Conservation (phyloP, 2,797 vertebrate species). For the Microhierax caerulescens region DNA sequence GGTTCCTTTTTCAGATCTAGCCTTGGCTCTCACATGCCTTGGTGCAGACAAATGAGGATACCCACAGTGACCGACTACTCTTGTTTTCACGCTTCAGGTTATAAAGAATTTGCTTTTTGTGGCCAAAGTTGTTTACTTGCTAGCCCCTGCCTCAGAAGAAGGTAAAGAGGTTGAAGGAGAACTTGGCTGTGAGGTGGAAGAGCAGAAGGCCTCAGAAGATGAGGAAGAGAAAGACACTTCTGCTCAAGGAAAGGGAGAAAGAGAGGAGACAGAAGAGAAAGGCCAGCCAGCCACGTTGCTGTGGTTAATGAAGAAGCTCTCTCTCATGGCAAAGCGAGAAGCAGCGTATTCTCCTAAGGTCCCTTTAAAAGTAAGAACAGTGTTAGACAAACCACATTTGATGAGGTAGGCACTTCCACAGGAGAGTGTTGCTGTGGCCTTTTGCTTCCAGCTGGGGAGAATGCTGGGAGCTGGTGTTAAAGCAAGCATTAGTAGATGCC, state of each 20-base stretch:
- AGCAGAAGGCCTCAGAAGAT: not conserved
- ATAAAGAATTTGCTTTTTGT: slow-evolving; percentile 95
- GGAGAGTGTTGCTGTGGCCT: not conserved
- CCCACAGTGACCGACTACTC: not conserved
- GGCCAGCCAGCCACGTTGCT: slow-evolving; percentile 80
- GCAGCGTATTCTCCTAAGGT: slow-evolving; percentile 89
- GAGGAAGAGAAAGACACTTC: not conserved
- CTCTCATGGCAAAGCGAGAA: slow-evolving; percentile 88
- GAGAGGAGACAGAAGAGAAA: slow-evolving; percentile 60
- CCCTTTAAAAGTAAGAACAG: slow-evolving; percentile 83
- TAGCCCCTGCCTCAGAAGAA: slow-evolving; percentile 80
- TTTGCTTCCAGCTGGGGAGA: not conserved
- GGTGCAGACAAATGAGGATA: not conserved
- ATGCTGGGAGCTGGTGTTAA: not conserved
- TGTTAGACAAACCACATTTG: not conserved
- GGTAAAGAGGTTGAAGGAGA: not conserved
- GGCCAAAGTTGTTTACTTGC: slow-evolving; percentile 89
- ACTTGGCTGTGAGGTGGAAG: not conserved
- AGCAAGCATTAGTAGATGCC: not conserved
- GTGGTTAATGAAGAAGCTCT: slow-evolving; percentile 91
- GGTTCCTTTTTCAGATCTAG: not conserved
- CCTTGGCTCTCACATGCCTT: not conserved
- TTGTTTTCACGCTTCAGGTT: slow-evolving; percentile 77
- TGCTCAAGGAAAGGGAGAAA: slow-evolving; percentile 9
- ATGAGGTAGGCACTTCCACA: not conserved